phyloP scores from a whole-genome alignment of 1,140 invertebrate genomes.

The Heterodera carotae region DNA sequence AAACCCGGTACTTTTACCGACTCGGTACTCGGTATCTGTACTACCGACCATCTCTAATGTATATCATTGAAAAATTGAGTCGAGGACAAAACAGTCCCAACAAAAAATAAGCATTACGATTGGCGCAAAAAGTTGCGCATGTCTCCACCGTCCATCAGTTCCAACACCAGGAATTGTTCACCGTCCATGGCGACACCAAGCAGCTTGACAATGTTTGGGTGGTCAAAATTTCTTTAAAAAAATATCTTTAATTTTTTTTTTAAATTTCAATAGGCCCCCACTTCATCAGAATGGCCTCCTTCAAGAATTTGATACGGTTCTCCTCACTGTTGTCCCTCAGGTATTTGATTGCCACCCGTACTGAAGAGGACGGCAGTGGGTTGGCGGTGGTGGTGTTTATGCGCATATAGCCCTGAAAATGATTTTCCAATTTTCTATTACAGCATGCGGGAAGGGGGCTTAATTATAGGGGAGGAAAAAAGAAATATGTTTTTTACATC shows the following conservation, averaged over 20 bases:
- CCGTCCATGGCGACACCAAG: slow-evolving; percentile 87
- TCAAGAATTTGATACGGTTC: slow-evolving; percentile 91
- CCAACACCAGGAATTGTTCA: slow-evolving; percentile 87
- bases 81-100: too few species aligned
- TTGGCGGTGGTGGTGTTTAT: slow-evolving; percentile 55
- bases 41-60: too few species aligned
- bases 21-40: too few species aligned
- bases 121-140: slow-evolving; percentile 82
- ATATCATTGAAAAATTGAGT: too few species aligned
- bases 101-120: slow-evolving; percentile 68
- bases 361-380: slow-evolving; percentile 68
- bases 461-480: too few species aligned
- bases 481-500: background rate
- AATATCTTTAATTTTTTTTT: background rate
- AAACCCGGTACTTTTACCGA: too few species aligned
- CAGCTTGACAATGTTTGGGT: slow-evolving; percentile 87
- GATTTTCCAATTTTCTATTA: too few species aligned
- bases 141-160: slow-evolving; percentile 95
- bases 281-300: slow-evolving; percentile 93
- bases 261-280: slow-evolving; percentile 45
- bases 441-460: too few species aligned
- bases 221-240: slow-evolving; percentile 79
- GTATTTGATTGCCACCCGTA: slow-evolving; percentile 79
- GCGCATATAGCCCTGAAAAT: slow-evolving; percentile 17
- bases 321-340: slow-evolving; percentile 82